These are phyloP conservation scores for Stomorhina lunata DNA, from an alignment of 2,888 invertebrate genomes.

Conservation along the genomic window DNA sequence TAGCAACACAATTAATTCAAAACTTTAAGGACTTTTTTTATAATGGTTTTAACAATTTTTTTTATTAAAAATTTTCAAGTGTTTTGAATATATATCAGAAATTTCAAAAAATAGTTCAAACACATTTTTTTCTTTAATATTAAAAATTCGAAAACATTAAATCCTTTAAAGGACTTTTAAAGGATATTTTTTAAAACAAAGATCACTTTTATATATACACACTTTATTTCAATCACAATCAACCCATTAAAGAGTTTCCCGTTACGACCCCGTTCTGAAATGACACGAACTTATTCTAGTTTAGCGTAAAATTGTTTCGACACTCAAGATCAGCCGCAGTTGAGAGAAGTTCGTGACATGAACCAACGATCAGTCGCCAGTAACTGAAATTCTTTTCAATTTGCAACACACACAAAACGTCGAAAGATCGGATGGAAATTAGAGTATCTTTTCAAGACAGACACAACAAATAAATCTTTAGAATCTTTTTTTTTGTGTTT, in stretches of 20 bases:
- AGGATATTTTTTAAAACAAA: no score
- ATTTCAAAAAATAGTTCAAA: no score
- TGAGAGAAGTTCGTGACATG: constrained; percentile 32
- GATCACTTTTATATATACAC: no score
- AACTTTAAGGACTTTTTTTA: no score
- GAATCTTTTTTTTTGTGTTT: not conserved
- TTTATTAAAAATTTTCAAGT: no score
- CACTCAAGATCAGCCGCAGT: constrained; percentile 12
- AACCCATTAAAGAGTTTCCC: no score
- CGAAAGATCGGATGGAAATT: not conserved
- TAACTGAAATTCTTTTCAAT: constrained; percentile 37
- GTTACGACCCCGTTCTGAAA: not conserved
- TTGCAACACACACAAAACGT: constrained; percentile 13
- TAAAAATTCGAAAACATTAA: not conserved
- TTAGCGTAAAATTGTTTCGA: not conserved
- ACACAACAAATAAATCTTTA: constrained; percentile 8
- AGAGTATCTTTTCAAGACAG: not conserved
- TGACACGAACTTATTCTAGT: not conserved
- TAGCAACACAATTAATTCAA: no score
- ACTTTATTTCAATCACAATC: no score
- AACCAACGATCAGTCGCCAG: constrained; percentile 41
- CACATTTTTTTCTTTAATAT: no score
- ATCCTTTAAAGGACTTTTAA: not conserved
- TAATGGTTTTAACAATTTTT: no score
- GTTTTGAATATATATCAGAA: no score